Conservation (phyloP, 2,113 vertebrate species). For the Entomyzon cyanotis region DNA sequence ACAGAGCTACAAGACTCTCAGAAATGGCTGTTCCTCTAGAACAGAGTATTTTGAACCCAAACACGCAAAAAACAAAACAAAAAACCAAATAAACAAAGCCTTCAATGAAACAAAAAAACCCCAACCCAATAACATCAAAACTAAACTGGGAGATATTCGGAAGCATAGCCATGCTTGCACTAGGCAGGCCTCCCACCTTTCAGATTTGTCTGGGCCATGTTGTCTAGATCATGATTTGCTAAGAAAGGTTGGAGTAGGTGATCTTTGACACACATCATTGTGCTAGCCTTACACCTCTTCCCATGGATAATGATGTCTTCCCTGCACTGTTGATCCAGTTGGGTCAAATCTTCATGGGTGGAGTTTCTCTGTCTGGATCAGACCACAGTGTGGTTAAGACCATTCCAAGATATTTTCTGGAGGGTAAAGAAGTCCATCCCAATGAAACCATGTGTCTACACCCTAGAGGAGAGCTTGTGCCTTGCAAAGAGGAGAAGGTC, state of each 20-base stretch:
- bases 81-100: not conserved
- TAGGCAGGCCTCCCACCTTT: not conserved
- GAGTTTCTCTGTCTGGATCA: not conserved
- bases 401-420: not conserved
- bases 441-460: not conserved
- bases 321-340: not conserved
- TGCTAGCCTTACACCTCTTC: accelerated
- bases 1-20: not conserved
- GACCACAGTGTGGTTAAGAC: not conserved
- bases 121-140: not conserved
- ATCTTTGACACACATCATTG: not conserved
- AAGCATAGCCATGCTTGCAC: not conserved
- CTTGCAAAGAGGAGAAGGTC: not conserved
- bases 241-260: not conserved
- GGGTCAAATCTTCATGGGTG: not conserved
- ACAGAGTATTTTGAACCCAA: not conserved
- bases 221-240: not conserved
- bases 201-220: not conserved
- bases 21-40: not conserved
- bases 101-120: too few species aligned
- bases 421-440: not conserved
- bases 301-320: not conserved
- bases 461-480: not conserved
- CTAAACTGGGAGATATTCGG: not conserved
- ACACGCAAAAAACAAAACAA: not conserved